Base-by-base conservation (phyloP, 2,113 vertebrate genomes). In the Acrocephalus arundinaceus region DNA sequence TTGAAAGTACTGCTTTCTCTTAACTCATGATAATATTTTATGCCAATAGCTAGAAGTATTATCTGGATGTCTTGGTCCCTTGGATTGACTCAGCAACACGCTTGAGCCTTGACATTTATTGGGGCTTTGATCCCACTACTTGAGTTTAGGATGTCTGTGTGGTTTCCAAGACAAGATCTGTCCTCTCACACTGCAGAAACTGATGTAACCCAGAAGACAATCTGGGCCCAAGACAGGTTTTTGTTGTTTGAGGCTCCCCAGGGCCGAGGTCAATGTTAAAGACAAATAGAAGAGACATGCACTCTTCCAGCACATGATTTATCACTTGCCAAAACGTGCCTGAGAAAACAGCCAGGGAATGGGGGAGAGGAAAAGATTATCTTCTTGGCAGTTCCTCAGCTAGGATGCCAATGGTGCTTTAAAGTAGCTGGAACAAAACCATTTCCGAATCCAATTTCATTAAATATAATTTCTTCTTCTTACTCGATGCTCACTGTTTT, bases 201-300 rank as follows among this genome's bases (percentile, higher is more conserved):
- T 2, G 2, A 43, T 51, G 43, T 35, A 83, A 54, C 46, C 14
- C 33, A 43, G 52, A 80, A 90, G 57, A 82, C n/a, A 65, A 21
- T 3, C 37, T 74, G 87, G 58, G 23, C 54, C 54, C 49, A 76
- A 74, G 74, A 66, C 31, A 61, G 46, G 13, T 19, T 85, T 91
- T 86, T 79, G 71, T 66, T 88, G 23, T 81, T 48, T 81, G 80
- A 91, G 80, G 54, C 25, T 92, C n/a, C 52, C 67, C 43, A 35
- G 61, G 31, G 62, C 71, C 86, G 83, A 93, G 91, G 94, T 94
- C 94, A 94, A 54, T 79, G 80, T 96, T 93, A 93, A 95, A 97
- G 95, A 92, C 72, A 73, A 93, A 63, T 4, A 79, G 87, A 79
- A 65, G 52, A 70, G 62, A 66, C 67, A 11, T 9, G 20, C 28